Evolutionary conservation across 2,888 invertebrate genomes (phyloP), one percentile per base, ranked within the genome.

Genomic region (Phaonia tiefii): DNA sequence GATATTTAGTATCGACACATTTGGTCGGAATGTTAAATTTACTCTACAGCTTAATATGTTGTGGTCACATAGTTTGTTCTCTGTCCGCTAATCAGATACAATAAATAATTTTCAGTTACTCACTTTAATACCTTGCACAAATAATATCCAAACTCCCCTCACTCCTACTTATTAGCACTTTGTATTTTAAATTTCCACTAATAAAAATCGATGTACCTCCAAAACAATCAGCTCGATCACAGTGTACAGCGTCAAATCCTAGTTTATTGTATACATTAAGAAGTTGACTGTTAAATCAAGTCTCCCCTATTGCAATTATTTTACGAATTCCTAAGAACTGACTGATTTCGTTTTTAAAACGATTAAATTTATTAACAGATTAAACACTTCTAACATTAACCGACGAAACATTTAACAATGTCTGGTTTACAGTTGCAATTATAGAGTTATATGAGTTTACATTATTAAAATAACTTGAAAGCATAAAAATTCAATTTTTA

Each of bases 311-410:
- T 20, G 39, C 37, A 39, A 22, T 51, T 39, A 39, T 11, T 11
- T 54, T 22, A n/a, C 22, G 51, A 1, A 69, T 13, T 37, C 20
- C 17, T 51, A 13, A 10, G 4, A 54, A 7, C 20, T 54, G 39
- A 13, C 37, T 51, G n/a, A 51, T n/a, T 54, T 37, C 13, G 22
- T 11, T 17, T 54, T 69, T 69, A 49, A 69, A 69, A 10, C 51
- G 31, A 13, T 69, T 69, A 7, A 51, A 20, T 49, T 69, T 69
- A 17, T n/a, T 22, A 10, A 69, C 54, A 39, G 67, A 69, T 4
- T 37, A 69, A 31, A 69, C 37, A 31, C 67, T 54, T 17, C 67
- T 69, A 39, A 69, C 54, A 31, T 69, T 69, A 20, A 69, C 22
- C 37, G 39, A 51, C n/a, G 54, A 13, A 20, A 39, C 20, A 39